phyloP scores from a whole-genome alignment of 1,140 invertebrate species.

The Akabosia matsudoensis region DNA sequence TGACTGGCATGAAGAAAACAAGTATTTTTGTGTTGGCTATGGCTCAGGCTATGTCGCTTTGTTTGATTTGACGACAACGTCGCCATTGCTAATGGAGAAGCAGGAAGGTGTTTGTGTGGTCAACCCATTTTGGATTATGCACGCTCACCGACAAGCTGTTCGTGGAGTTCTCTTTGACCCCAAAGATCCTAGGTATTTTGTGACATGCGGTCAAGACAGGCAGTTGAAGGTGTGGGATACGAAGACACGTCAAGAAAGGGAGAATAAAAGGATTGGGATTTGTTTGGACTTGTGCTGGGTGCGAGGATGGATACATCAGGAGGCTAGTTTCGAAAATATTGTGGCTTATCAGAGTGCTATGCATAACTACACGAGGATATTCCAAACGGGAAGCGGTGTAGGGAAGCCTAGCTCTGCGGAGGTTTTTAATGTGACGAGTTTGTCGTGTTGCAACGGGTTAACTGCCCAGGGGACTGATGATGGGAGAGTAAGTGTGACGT shows the following conservation, averaged over 20 bases:
- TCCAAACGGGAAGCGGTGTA: constrained; percentile 31
- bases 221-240: constrained; percentile 34
- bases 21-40: constrained; percentile 39
- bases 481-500: constrained; percentile 34
- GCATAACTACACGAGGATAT: constrained; percentile 37
- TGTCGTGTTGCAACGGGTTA: constrained; percentile 33
- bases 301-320: constrained; percentile 40
- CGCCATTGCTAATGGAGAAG: constrained; percentile 23
- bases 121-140: constrained; percentile 40
- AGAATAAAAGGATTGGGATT: constrained; percentile 34
- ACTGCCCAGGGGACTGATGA: constrained; percentile 32
- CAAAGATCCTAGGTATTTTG: constrained; percentile 31
- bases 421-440: constrained; percentile 32
- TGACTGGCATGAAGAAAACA: constrained; percentile 40
- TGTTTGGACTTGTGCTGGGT: constrained; percentile 43
- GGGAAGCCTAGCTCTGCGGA: constrained; percentile 29
- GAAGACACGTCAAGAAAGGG: constrained; percentile 31
- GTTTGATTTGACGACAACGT: constrained; percentile 27
- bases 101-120: not conserved
- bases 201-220: constrained; percentile 32
- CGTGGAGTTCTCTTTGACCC: constrained; percentile 33
- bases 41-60: constrained; percentile 34
- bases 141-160: constrained; percentile 25
- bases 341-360: constrained; percentile 30
- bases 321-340: constrained; percentile 23